phyloP scores from a whole-genome alignment of 2,113 vertebrate species.

The Thomomys bottae region DNA sequence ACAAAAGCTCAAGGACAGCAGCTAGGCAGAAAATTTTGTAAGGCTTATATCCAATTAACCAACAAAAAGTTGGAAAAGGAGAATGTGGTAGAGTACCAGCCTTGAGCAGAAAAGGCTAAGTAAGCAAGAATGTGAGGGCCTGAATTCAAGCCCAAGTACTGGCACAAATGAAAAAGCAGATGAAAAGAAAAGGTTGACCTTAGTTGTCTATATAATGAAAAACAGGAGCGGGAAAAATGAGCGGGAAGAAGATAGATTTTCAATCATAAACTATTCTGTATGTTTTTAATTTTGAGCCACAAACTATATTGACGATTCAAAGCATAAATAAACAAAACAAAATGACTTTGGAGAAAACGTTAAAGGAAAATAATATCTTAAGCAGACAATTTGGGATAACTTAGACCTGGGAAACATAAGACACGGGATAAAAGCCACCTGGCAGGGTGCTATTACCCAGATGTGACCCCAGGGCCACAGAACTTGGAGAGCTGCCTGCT shows the following conservation, averaged over 20 bases:
- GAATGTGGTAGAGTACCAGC: background rate
- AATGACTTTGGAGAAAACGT: background rate
- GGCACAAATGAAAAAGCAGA: too few species aligned
- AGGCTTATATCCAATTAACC: too few species aligned
- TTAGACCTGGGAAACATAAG: background rate
- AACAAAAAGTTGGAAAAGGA: too few species aligned
- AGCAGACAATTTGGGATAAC: background rate
- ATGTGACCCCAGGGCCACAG: background rate
- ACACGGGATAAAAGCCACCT: background rate
- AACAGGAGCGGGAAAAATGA: background rate
- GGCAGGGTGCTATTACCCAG: slow-evolving; percentile 21
- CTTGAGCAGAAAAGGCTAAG: too few species aligned
- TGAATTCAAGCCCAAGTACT: background rate
- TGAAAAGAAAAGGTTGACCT: background rate
- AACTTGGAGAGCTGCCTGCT: background rate
- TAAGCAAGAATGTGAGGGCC: background rate
- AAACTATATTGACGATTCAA: background rate
- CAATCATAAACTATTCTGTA: background rate
- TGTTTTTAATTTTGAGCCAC: slow-evolving; percentile 8
- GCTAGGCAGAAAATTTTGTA: too few species aligned
- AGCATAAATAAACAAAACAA: slow-evolving; percentile 30
- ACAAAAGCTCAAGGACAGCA: too few species aligned
- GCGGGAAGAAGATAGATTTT: background rate
- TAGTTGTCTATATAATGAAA: background rate
- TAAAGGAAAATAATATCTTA: background rate